phyloP scores from a whole-genome alignment of 2,113 vertebrate genomes.

The Pollachius pollachius region DNA sequence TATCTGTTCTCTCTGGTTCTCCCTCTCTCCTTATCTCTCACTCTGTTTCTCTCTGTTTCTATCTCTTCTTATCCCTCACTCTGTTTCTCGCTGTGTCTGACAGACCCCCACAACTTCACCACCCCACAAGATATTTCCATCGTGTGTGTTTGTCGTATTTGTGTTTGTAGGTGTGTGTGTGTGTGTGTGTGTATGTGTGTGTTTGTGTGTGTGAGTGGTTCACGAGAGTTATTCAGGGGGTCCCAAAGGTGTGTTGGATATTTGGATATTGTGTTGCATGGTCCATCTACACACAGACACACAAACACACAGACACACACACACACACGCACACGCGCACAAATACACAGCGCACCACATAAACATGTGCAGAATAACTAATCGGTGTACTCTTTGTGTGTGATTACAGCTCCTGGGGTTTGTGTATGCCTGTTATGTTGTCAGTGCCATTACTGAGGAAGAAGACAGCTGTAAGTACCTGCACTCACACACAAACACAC shows the following conservation, averaged over 20 bases:
- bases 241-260: too few species aligned
- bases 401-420: slow-evolving; percentile 84
- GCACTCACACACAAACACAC: slow-evolving; percentile 25
- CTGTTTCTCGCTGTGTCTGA: slow-evolving; percentile 32
- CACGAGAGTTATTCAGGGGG: too few species aligned
- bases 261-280: too few species aligned
- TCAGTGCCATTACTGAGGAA: slow-evolving; percentile 84
- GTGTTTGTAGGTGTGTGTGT: neutral
- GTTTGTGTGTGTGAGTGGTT: neutral
- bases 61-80: neutral
- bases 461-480: slow-evolving; percentile 75
- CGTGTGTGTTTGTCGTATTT: slow-evolving; percentile 7
- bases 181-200: slow-evolving; percentile 17
- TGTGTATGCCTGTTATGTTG: slow-evolving; percentile 82
- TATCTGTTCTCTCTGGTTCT: slow-evolving; percentile 7
- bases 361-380: slow-evolving; percentile 17
- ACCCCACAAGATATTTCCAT: slow-evolving; percentile 43
- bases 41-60: neutral
- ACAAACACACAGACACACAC: neutral
- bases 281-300: neutral
- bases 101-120: too few species aligned
- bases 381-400: slow-evolving; percentile 34
- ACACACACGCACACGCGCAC: slow-evolving; percentile 8
- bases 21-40: slow-evolving; percentile 42
- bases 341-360: slow-evolving; percentile 1